These are phyloP conservation scores for Ochlodes sylvanus DNA, from an alignment of 2,888 invertebrate genomes.

Conservation along the genomic window DNA sequence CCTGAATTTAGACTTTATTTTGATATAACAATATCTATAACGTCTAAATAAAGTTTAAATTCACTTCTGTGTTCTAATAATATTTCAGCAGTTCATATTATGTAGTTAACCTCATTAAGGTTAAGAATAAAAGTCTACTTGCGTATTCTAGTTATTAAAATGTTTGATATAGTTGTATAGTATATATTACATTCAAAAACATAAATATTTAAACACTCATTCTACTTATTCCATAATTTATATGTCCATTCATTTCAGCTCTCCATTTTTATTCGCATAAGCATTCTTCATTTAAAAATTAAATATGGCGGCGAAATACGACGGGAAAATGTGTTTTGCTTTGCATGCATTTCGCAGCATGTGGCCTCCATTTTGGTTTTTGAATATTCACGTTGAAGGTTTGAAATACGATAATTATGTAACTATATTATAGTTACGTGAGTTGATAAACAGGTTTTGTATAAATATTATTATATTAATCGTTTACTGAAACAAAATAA, in stretches of 20 bases:
- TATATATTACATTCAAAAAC: neutral
- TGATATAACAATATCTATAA: too few relatives aligned
- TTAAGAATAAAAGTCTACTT: too few relatives aligned
- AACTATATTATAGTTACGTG: too few relatives aligned
- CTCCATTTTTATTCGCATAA: conserved; percentile 8
- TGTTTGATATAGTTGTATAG: neutral
- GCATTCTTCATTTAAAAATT: conserved; percentile 12
- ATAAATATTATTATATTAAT: too few relatives aligned
- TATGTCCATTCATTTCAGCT: conserved; percentile 12
- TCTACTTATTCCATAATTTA: conserved; percentile 2
- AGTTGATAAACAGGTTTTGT: too few relatives aligned
- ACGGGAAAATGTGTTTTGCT: conserved; percentile 14
- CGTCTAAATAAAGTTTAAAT: too few relatives aligned
- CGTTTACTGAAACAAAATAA: too few relatives aligned
- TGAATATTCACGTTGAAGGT: conserved; percentile 7
- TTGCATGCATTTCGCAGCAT: conserved; percentile 3
- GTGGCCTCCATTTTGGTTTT: conserved; percentile 10
- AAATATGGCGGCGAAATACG: conserved; percentile 9
- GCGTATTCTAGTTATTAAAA: too few relatives aligned
- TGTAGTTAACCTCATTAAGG: too few relatives aligned
- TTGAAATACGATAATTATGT: conserved; percentile 1
- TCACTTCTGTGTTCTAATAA: too few relatives aligned
- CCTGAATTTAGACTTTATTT: too few relatives aligned
- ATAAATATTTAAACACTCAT: conserved; percentile 8
- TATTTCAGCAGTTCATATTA: too few relatives aligned